phyloP scores from a whole-genome alignment of 2,113 vertebrate genomes.

The Ptyas mucosa region DNA sequence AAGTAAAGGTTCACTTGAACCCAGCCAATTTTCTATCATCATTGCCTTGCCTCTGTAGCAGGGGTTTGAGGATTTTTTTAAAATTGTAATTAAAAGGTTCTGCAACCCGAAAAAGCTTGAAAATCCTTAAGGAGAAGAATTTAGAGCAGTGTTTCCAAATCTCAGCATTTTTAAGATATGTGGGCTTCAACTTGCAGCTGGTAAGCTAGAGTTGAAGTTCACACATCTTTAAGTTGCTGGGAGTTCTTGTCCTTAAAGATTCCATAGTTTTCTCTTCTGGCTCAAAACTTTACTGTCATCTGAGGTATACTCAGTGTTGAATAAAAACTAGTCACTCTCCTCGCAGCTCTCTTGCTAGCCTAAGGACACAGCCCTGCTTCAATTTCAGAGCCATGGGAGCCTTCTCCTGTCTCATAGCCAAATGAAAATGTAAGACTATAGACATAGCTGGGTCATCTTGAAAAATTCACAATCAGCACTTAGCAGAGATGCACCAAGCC shows the following conservation, averaged over 20 bases:
- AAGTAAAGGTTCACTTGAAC: neutral
- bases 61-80: neutral
- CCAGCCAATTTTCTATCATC: neutral
- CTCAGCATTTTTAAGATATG: neutral
- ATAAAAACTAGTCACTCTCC: neutral
- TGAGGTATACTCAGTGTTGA: neutral
- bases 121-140: neutral
- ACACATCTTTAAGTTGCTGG: neutral
- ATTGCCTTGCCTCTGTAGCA: neutral
- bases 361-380: neutral
- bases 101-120: neutral
- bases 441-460: neutral
- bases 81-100: neutral
- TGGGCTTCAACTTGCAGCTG: neutral
- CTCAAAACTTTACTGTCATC: neutral
- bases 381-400: neutral
- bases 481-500: neutral
- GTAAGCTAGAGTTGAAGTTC: neutral
- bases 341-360: neutral
- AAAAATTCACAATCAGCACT: neutral
- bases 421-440: neutral
- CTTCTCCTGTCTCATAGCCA: neutral
- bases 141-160: neutral
- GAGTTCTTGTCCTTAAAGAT: neutral
- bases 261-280: neutral